These are phyloP conservation scores for Mimas tiliae DNA, from an alignment of 2,888 invertebrate species.

Conservation along the genomic window DNA sequence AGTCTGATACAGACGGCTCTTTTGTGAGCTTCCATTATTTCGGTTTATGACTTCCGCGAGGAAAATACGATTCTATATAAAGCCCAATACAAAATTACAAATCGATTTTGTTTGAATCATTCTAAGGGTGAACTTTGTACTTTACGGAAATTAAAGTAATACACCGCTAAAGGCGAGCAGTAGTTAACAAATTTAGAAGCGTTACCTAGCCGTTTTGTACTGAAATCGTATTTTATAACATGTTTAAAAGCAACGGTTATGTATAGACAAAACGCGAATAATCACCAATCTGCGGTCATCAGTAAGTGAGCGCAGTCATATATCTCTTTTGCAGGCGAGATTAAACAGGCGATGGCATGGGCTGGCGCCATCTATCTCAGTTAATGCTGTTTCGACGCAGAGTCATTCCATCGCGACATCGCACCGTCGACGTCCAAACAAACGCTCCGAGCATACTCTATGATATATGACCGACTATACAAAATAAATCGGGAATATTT, in stretches of 20 bases:
- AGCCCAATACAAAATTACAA: conserved; percentile 30
- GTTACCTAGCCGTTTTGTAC: not conserved
- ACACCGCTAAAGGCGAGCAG: too few relatives aligned
- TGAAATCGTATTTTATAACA: not conserved
- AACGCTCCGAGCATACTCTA: conserved; percentile 38
- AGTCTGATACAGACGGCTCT: conserved; percentile 50
- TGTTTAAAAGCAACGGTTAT: not conserved
- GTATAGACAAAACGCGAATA: not conserved
- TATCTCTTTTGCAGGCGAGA: conserved; percentile 72
- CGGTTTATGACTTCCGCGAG: conserved; percentile 42
- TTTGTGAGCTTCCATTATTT: conserved; percentile 47
- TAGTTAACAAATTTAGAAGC: too few relatives aligned
- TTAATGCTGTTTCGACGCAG: conserved; percentile 72
- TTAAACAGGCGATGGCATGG: conserved; percentile 74
- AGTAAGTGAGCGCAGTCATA: conserved; percentile 49
- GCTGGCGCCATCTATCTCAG: conserved; percentile 70
- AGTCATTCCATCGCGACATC: conserved; percentile 42
- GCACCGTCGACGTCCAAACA: conserved; percentile 28
- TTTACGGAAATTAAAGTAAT: not conserved
- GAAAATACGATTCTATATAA: conserved; percentile 37
- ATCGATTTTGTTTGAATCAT: conserved; percentile 21
- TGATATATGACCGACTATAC: conserved; percentile 2
- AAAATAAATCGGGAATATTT: not conserved
- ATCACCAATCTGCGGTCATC: conserved; percentile 9
- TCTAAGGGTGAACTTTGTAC: not conserved